These are phyloP conservation scores for Zaprionus africanus DNA, from an alignment of 1,140 invertebrate genomes.

Conservation along the genomic window DNA sequence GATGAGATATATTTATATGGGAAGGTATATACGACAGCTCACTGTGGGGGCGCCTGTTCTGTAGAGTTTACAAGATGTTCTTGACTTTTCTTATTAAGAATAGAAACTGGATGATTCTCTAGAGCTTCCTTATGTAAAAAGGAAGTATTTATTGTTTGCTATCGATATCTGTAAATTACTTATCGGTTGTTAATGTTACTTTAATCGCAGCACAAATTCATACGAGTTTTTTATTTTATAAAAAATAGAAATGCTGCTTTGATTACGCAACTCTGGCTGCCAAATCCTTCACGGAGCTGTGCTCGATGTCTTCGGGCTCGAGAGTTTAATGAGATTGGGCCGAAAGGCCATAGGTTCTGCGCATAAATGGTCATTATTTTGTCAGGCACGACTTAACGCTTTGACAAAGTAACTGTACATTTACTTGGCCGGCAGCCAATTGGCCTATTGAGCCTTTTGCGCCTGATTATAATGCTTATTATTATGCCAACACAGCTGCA, in stretches of 20 bases:
- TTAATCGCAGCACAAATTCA: not conserved
- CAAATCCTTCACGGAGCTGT: not conserved
- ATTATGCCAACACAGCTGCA: conserved; percentile 73
- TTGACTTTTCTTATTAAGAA: not conserved
- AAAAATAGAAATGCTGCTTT: not conserved
- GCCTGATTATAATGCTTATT: conserved; percentile 81
- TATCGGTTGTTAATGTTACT: too few relatives aligned
- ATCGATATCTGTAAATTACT: too few relatives aligned
- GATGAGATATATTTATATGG: not conserved
- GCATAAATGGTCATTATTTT: conserved; percentile 72
- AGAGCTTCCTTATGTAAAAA: not conserved
- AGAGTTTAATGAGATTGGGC: conserved; percentile 38
- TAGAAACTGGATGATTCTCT: not conserved
- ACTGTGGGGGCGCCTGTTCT: too few relatives aligned
- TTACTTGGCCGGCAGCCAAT: conserved; percentile 67
- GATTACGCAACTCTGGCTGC: not conserved
- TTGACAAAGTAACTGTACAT: conserved; percentile 62
- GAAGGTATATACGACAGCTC: not conserved
- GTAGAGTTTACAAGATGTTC: too few relatives aligned
- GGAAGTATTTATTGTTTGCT: not conserved
- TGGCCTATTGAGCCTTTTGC: conserved; percentile 77
- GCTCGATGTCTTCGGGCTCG: not conserved
- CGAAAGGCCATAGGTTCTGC: conserved; percentile 46
- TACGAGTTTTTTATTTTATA: conserved; percentile 1
- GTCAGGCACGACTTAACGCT: conserved; percentile 72